These are phyloP conservation scores for Phrynosoma blainvillii DNA, from an alignment of 2,113 vertebrate species.

Conservation along the genomic window DNA sequence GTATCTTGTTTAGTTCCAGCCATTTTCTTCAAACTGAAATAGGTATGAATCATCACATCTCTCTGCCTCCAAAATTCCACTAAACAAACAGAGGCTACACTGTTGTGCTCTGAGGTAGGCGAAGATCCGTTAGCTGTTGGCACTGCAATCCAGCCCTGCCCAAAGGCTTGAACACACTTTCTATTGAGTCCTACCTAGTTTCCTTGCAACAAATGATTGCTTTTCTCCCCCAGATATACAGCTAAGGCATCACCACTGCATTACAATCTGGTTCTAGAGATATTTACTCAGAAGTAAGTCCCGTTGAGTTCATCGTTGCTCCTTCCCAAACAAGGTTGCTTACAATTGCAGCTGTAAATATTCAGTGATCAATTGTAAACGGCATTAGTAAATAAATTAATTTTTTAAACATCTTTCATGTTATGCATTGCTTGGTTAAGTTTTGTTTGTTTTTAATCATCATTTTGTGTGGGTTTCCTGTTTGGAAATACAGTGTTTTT, in stretches of 20 bases:
- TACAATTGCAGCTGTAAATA: background rate
- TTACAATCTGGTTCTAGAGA: background rate
- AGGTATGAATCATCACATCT: conserved; percentile 1
- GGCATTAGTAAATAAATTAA: background rate
- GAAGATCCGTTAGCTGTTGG: background rate
- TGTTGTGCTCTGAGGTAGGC: background rate
- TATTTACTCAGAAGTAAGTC: background rate
- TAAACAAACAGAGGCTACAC: conserved; percentile 2
- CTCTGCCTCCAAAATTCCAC: conserved; percentile 2
- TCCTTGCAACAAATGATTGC: background rate
- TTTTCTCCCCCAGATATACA: background rate
- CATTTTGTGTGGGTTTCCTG: background rate
- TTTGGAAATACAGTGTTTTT: background rate
- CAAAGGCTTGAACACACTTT: background rate
- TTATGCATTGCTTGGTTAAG: background rate
- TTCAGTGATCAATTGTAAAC: background rate
- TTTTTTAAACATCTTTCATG: background rate
- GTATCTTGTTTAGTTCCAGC: background rate
- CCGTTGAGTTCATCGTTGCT: background rate
- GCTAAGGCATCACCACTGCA: background rate
- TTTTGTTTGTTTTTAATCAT: background rate
- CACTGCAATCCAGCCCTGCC: background rate
- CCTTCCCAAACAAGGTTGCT: background rate
- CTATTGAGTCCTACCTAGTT: background rate
- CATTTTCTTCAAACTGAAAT: background rate